Evolutionary conservation across 2,888 invertebrate genomes (phyloP).

Genomic region (Pandemis heparana): DNA sequence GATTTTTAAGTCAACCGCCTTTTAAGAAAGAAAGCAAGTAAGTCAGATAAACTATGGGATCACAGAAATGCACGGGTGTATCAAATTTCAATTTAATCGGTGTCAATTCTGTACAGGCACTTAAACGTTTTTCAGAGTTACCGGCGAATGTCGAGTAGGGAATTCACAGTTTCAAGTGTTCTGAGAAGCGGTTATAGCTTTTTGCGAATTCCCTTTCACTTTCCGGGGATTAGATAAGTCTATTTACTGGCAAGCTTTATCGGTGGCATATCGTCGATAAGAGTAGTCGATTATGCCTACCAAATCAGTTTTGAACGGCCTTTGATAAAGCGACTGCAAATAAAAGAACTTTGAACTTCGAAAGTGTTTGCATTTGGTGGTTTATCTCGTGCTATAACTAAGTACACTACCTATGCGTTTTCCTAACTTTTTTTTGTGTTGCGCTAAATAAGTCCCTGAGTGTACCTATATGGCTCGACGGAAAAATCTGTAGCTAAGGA

Average conservation of each 20-base stretch:
- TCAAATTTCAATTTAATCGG: no score
- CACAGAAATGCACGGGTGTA: no score
- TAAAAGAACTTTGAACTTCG: background rate
- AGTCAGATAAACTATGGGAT: no score
- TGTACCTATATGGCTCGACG: no score
- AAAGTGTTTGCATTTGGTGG: background rate
- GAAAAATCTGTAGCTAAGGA: no score
- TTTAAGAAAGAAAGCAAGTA: no score
- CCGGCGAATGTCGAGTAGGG: background rate
- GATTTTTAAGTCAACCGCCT: no score
- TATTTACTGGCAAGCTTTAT: conserved; percentile 3
- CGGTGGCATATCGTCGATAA: background rate
- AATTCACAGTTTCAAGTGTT: background rate
- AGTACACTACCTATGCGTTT: background rate
- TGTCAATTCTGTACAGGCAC: no score
- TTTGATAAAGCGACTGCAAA: background rate
- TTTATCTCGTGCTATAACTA: background rate
- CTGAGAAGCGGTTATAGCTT: background rate
- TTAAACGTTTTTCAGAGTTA: background rate
- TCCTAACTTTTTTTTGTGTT: no score
- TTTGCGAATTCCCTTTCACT: background rate
- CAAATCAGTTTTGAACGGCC: background rate
- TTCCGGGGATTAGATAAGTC: conserved; percentile 1
- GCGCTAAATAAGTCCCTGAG: no score
- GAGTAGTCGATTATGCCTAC: background rate